Conservation (phyloP, 2,113 vertebrate genomes). For the Eolophus roseicapilla region DNA sequence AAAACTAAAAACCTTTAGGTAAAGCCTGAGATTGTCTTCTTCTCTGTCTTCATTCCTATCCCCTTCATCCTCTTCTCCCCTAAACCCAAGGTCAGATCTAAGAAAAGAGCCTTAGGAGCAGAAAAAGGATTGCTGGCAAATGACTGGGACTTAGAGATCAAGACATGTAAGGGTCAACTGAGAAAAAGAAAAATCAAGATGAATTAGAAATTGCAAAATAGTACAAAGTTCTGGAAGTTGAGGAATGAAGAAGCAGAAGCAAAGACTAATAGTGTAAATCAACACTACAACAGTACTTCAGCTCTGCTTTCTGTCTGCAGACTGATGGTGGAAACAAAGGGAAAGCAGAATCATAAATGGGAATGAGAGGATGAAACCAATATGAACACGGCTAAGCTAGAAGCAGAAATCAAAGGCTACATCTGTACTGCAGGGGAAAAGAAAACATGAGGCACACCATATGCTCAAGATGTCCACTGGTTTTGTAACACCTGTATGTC, state of each 20-base stretch:
- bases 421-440: neutral
- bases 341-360: neutral
- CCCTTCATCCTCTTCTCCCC: neutral
- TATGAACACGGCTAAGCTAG: neutral
- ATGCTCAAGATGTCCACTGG: neutral
- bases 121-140: neutral
- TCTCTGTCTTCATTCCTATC: neutral
- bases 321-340: neutral
- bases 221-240: neutral
- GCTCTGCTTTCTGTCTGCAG: neutral
- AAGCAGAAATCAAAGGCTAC: neutral
- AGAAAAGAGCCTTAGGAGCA: neutral
- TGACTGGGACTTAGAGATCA: neutral
- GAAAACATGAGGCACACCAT: neutral
- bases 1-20: neutral
- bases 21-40: neutral
- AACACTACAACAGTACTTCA: neutral
- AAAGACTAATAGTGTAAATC: neutral
- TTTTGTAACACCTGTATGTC: neutral
- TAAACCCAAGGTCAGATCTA: neutral
- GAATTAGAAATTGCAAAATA: neutral
- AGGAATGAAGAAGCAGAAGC: neutral
- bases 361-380: neutral
- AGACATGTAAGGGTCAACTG: fast-evolving
- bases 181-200: neutral